A percentile compares a stretch with the other conserved stretches of the same genome.
These are phyloP conservation scores for Macrochelys suwanniensis DNA, from an alignment of 2,797 vertebrate species.

Conservation along the genomic window DNA sequence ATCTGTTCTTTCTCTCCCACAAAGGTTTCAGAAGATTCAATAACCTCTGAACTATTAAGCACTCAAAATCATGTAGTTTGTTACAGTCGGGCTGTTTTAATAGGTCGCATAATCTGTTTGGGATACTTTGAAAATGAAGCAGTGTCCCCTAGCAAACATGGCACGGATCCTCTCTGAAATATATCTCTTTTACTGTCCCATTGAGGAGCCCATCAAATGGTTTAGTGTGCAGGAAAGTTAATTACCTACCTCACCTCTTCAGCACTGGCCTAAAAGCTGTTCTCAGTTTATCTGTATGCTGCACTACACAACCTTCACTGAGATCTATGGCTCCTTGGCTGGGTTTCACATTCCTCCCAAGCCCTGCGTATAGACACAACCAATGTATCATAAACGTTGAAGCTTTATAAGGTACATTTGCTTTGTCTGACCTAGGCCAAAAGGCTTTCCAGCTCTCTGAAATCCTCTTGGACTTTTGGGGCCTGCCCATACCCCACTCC, in stretches of 20 bases:
- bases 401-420: background rate
- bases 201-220: background rate
- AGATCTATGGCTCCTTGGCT: conserved; percentile 82
- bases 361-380: conserved; percentile 79
- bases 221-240: background rate
- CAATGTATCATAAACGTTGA: background rate
- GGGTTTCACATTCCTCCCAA: conserved; percentile 81
- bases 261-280: conserved; percentile 91
- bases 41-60: background rate
- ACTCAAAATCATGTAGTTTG: background rate
- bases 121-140: background rate
- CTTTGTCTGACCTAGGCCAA: background rate
- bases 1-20: background rate
- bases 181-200: background rate
- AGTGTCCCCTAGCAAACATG: background rate
- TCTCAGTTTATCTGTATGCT: conserved; percentile 85
- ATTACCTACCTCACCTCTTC: conserved; percentile 91
- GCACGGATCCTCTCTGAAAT: background rate
- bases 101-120: background rate
- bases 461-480: background rate
- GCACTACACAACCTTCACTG: conserved; percentile 81
- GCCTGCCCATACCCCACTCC: background rate
- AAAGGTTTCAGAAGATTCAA: background rate
- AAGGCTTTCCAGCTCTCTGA: background rate
- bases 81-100: background rate